Evolutionary conservation across 2,797 vertebrate genomes (phyloP).

Genomic region (Sandelia bainsii): DNA sequence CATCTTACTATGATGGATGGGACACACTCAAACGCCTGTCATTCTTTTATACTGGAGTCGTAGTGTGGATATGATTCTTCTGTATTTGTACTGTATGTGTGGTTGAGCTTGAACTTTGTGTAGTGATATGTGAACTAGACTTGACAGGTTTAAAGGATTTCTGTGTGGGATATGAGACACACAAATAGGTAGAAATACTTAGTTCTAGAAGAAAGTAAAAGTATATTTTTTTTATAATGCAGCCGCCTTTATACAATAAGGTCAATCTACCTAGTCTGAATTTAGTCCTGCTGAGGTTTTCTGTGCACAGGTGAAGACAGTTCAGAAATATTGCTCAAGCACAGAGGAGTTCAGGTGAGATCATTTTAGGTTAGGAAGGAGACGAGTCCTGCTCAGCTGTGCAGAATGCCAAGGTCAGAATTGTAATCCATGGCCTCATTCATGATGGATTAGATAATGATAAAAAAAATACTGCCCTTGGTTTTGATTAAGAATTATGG

Average conservation of each 20-base stretch:
- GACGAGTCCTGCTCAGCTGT: conserved; percentile 49
- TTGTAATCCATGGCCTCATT: conserved; percentile 86
- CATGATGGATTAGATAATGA: conserved; percentile 79
- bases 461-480: conserved; percentile 80
- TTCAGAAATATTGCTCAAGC: conserved; percentile 1
- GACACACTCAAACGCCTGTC: conserved; percentile 51
- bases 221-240: conserved; percentile 6
- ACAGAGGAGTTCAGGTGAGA: conserved; percentile 64
- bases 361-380: conserved; percentile 14
- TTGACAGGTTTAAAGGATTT: conserved; percentile 44
- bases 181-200: not conserved
- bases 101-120: conserved; percentile 23
- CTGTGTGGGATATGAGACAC: conserved; percentile 2
- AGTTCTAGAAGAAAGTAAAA: not conserved
- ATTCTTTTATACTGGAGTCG: conserved; percentile 41
- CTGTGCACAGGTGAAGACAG: conserved; percentile 11
- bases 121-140: conserved; percentile 21
- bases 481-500: conserved; percentile 93
- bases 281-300: conserved; percentile 5
- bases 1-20: conserved; percentile 71
- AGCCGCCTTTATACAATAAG: not conserved
- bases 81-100: conserved; percentile 44
- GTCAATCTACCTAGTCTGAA: not conserved
- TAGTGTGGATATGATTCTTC: conserved; percentile 41
- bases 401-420: conserved; percentile 75